Evolutionary conservation across 2,888 invertebrate species (phyloP).

Genomic region (Bombyx huttoni): DNA sequence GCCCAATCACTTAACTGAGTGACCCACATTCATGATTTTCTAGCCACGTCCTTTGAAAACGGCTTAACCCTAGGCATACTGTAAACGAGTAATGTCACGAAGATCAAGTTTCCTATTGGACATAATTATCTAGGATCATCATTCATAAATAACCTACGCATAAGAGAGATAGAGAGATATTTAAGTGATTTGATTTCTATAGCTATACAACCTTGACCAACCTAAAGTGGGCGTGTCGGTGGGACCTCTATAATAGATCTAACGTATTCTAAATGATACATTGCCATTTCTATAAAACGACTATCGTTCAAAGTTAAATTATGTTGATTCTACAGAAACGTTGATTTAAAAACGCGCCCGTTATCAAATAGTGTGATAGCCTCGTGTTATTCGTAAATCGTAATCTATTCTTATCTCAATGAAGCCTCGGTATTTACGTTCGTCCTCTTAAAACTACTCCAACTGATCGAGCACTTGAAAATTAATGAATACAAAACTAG

Average conservation of each 20-base stretch:
- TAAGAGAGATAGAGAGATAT: neutral
- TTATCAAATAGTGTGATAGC: neutral
- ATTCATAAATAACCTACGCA: neutral
- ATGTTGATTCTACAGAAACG: neutral
- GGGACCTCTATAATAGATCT: neutral
- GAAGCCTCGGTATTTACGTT: constrained; percentile 28
- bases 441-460: constrained; percentile 48
- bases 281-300: neutral
- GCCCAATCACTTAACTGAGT: too few relatives aligned
- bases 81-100: constrained; percentile 13
- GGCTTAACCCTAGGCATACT: too few relatives aligned
- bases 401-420: constrained; percentile 2
- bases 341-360: neutral
- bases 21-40: too few relatives aligned
- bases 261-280: neutral
- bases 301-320: neutral
- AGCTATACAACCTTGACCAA: neutral
- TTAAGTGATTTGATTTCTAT: neutral
- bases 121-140: neutral
- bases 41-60: too few relatives aligned
- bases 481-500: constrained; percentile 52
- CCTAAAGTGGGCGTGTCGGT: neutral
- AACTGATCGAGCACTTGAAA: constrained; percentile 49
- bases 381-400: neutral
- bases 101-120: constrained; percentile 9